Conservation (phyloP, 1,140 invertebrate species). For the Bombus cullumanus region DNA sequence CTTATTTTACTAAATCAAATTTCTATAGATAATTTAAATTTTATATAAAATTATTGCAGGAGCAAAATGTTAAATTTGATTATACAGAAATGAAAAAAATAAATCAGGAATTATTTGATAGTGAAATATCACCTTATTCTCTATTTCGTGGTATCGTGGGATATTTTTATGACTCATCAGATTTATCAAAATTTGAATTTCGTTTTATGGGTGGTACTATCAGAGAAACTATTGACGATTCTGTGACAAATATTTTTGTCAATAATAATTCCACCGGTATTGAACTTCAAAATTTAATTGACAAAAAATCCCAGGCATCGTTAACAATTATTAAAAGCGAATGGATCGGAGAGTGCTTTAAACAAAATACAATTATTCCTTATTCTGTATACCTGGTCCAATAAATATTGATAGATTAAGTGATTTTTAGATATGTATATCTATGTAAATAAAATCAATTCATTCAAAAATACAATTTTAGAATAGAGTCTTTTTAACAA, state of each 20-base stretch:
- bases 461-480: constrained; percentile 12
- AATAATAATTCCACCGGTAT: constrained; percentile 22
- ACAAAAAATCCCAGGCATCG: background rate
- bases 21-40: background rate
- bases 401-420: constrained; percentile 26
- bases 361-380: constrained; percentile 53
- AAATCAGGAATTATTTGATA: constrained; percentile 76
- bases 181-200: constrained; percentile 71
- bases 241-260: constrained; percentile 76
- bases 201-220: constrained; percentile 80
- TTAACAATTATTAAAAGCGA: constrained; percentile 66
- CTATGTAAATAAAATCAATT: background rate
- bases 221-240: constrained; percentile 62
- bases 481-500: constrained; percentile 16
- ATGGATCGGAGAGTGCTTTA: constrained; percentile 77
- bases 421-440: background rate
- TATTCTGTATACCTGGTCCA: constrained; percentile 63
- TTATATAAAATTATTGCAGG: constrained; percentile 52
- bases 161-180: constrained; percentile 73
- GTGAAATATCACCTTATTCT: constrained; percentile 72
- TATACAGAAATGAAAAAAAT: constrained; percentile 59
- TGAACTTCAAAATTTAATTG: constrained; percentile 4
- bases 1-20: background rate
- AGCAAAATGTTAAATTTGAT: constrained; percentile 36
- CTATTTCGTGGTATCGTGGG: constrained; percentile 72